Percentiles rank a stretch among this genome's conserved stretches.
phyloP scores from a whole-genome alignment of 2,888 invertebrate genomes.

The Pandemis heparana region DNA sequence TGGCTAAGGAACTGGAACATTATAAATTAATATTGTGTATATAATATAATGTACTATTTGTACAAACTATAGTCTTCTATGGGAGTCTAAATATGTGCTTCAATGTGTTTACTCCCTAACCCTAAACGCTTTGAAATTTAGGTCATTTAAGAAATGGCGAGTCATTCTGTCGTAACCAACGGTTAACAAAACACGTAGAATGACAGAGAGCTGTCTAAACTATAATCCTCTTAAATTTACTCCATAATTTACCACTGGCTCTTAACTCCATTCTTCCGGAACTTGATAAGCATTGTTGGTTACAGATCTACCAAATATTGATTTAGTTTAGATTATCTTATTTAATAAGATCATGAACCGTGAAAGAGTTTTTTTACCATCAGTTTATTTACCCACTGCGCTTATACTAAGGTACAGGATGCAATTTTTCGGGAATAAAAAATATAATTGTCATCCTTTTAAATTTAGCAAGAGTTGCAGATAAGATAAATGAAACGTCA shows the following conservation, averaged over 20 bases:
- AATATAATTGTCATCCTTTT: no score
- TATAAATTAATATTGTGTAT: no score
- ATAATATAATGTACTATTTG: no score
- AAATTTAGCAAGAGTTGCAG: not conserved
- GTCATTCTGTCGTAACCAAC: not conserved
- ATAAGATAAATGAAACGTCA: not conserved
- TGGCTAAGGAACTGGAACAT: no score
- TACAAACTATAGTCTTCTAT: no score
- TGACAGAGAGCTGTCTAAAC: constrained; percentile 26
- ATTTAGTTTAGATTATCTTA: constrained; percentile 23
- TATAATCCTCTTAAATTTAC: constrained; percentile 27
- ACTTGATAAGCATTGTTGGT: constrained; percentile 45
- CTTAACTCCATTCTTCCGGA: constrained; percentile 56
- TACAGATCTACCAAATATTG: constrained; percentile 43
- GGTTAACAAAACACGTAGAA: constrained; percentile 18
- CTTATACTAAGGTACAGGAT: no score
- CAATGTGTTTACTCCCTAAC: no score
- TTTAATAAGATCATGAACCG: not conserved
- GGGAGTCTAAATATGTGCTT: no score
- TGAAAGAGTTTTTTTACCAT: not conserved
- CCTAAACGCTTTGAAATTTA: no score
- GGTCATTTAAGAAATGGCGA: no score
- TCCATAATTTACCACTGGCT: constrained; percentile 38
- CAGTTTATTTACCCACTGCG: not conserved
- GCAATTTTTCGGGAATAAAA: no score